Percentiles rank a stretch among this genome's conserved stretches.
These are phyloP conservation scores for Ophioninae sp. DNA, from an alignment of 2,888 invertebrate species.

Conservation along the genomic window DNA sequence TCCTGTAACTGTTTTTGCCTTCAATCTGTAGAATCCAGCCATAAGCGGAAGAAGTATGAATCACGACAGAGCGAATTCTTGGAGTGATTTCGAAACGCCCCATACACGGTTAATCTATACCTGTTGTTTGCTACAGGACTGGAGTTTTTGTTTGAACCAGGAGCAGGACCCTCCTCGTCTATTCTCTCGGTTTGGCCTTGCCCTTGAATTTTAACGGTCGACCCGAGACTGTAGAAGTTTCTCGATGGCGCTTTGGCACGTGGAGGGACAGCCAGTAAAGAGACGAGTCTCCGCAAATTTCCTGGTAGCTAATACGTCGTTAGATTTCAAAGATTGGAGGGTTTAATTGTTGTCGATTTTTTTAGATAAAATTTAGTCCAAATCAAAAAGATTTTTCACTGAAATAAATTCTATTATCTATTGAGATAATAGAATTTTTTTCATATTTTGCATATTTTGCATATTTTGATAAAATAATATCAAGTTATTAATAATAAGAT, in stretches of 20 bases:
- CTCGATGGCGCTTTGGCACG: conserved; percentile 40
- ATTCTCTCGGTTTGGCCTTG: conserved; percentile 30
- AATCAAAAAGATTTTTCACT: too few species aligned
- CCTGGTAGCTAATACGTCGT: conserved; percentile 23
- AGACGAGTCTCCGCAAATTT: conserved; percentile 29
- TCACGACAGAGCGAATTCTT: too few species aligned
- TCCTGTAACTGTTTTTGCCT: too few species aligned
- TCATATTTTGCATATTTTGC: too few species aligned
- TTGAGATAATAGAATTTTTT: too few species aligned
- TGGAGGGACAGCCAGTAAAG: conserved; percentile 31
- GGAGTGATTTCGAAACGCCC: background rate
- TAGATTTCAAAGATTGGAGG: conserved; percentile 14
- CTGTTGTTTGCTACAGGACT: conserved; percentile 2
- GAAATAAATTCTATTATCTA: too few species aligned
- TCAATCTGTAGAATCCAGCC: too few species aligned
- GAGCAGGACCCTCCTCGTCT: conserved; percentile 35
- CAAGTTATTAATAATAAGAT: too few species aligned
- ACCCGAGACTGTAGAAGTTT: conserved; percentile 50
- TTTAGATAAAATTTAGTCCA: too few species aligned
- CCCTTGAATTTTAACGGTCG: conserved; percentile 58
- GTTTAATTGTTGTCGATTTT: background rate
- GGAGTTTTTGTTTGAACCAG: background rate
- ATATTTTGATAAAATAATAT: too few species aligned
- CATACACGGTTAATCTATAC: background rate
- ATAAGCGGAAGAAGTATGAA: too few species aligned